Conservation (phyloP, 2,888 invertebrate species). For the Uloborus plumipes region DNA sequence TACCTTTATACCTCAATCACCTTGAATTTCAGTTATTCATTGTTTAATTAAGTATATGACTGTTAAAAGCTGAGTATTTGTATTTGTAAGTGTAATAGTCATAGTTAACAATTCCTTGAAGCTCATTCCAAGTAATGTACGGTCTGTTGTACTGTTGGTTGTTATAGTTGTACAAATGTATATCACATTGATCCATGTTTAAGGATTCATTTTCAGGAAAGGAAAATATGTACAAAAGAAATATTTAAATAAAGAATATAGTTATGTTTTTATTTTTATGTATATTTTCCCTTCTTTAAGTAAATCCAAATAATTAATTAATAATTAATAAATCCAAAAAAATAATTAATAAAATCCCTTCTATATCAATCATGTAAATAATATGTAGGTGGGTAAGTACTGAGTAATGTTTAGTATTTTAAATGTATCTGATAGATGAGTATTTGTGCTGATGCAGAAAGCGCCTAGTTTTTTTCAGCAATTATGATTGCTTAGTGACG, state of each 20-base stretch:
- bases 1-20: no score
- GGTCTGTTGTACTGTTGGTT: constrained; percentile 34
- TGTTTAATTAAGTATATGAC: constrained; percentile 6
- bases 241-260: constrained; percentile 13
- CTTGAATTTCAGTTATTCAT: no score
- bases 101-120: background rate
- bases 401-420: no score
- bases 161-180: constrained; percentile 23
- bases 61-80: background rate
- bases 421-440: no score
- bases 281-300: background rate
- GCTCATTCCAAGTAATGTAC: constrained; percentile 41
- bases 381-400: no score
- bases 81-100: constrained; percentile 6
- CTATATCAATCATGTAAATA: no score
- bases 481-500: no score
- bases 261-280: constrained; percentile 20
- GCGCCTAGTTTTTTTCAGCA: no score
- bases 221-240: constrained; percentile 26
- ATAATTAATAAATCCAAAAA: no score
- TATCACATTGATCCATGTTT: constrained; percentile 21
- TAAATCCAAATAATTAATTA: no score
- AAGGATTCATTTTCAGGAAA: constrained; percentile 49
- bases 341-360: no score
- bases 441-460: no score